Evolutionary conservation across 2,888 invertebrate species (phyloP).

Genomic region (Caenorhabditis drosophilae): DNA sequence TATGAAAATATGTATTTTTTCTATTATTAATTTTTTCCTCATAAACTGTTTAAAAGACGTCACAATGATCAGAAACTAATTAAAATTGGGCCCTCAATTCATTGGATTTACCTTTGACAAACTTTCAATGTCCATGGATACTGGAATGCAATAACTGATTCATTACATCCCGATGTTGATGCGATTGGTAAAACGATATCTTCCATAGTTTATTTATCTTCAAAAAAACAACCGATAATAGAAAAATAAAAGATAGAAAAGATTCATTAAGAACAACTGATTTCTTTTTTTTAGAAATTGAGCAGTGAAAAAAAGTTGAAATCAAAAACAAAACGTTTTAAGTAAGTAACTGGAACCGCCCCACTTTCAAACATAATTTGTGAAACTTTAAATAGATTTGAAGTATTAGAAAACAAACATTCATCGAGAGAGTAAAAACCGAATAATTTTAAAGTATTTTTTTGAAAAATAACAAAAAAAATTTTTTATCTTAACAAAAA

Average conservation of each 20-base stretch:
- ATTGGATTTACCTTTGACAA: conserved; percentile 34
- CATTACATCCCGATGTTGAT: conserved; percentile 32
- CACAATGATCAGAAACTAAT: neutral
- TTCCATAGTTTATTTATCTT: conserved; percentile 13
- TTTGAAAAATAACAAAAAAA: too few relatives aligned
- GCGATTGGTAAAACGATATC: conserved; percentile 41
- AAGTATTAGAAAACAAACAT: too few relatives aligned
- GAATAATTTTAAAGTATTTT: too few relatives aligned
- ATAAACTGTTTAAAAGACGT: neutral
- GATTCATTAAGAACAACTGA: neutral
- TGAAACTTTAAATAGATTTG: too few relatives aligned
- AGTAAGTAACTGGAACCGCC: neutral
- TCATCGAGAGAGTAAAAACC: too few relatives aligned
- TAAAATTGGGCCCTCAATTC: neutral
- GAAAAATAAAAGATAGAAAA: neutral
- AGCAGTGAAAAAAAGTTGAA: neutral
- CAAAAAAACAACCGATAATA: neutral
- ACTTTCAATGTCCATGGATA: conserved; percentile 46
- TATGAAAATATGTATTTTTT: neutral
- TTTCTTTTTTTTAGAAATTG: too few relatives aligned
- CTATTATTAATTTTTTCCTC: neutral
- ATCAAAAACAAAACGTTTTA: conserved; percentile 1
- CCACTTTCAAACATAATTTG: neutral
- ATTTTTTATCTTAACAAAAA: too few relatives aligned
- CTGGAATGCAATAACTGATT: conserved; percentile 42